Evolutionary conservation across 2,797 vertebrate genomes (phyloP), one percentile per base, ranked within the genome.

Genomic region (Pyrocephalus nanus): DNA sequence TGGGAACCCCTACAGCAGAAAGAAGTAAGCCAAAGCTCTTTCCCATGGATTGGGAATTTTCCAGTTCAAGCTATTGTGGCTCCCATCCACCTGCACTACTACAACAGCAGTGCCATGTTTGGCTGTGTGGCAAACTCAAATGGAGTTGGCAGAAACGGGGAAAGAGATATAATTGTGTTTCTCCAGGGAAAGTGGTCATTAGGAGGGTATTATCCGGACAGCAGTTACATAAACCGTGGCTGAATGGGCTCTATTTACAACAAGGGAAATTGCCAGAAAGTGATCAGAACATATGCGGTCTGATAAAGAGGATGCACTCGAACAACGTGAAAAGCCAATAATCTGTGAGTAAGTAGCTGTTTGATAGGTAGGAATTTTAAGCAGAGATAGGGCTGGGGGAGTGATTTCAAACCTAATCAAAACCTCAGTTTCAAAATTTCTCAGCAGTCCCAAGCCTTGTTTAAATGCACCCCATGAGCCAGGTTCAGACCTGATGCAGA

Each of bases 241-340:
- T 97, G 95, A 96, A 96, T 95, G 75, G 86, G 62, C 72, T 95
- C 92, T 78, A 90, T 96, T 96, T 92, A 88, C 89, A 94, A 96
- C 93, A 94, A 93, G 93, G 96, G 92, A 96, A 96, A 93, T 64
- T 95, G 95, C 94, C 96, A 97, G 88, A 95, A 91, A 94, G 87
- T 75, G 90, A 96, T 97, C 91, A 94, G 96, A 95, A 92, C 90
- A 96, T 74, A 92, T 93, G 81, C 4, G 0, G 79, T 71, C 55
- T 50, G 85, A 94, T 95, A 93, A 96, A 97, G 96, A 96, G 89
- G 45, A 81, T 92, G 80, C 90, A 94, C 93, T 97, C 72, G 70
- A 96, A 79, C 94, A 94, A 65, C 79, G 64, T 74, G 82, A 96
- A 96, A 96, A 94, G 83, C 89, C 79, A 95, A 88, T 86, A 96